Evolutionary conservation across 1,140 invertebrate genomes (phyloP).

Genomic region (Carcinoscorpius rotundicauda): DNA sequence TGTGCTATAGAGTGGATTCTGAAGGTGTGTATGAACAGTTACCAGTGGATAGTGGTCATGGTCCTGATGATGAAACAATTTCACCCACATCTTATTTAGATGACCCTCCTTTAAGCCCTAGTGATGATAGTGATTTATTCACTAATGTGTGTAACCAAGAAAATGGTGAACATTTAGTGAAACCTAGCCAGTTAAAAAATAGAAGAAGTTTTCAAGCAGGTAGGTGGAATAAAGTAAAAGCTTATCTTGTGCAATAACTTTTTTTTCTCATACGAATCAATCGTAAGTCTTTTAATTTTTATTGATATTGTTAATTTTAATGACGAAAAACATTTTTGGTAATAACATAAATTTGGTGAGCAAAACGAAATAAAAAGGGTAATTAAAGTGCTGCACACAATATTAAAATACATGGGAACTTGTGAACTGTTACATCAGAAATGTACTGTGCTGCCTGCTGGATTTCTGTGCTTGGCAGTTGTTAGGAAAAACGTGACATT

Average conservation of each 20-base stretch:
- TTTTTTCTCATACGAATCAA: not conserved
- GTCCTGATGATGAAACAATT: conserved; percentile 35
- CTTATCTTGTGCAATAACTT: not conserved
- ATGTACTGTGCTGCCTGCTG: too few relatives aligned
- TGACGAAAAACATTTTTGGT: too few relatives aligned
- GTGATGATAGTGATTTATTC: conserved; percentile 57
- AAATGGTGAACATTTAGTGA: conserved; percentile 39
- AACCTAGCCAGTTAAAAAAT: conserved; percentile 41
- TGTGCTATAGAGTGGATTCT: conserved; percentile 44
- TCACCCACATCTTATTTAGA: conserved; percentile 29
- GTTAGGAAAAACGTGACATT: too few relatives aligned
- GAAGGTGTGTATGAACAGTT: conserved; percentile 68
- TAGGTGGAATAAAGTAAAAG: conserved; percentile 18
- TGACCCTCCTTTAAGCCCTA: conserved; percentile 35
- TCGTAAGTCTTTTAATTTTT: too few relatives aligned
- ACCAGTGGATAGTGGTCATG: conserved; percentile 38
- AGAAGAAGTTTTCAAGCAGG: conserved; percentile 36
- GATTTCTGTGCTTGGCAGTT: too few relatives aligned
- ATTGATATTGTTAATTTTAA: too few relatives aligned
- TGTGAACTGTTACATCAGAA: too few relatives aligned
- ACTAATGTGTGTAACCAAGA: conserved; percentile 38
- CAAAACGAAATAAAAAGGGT: too few relatives aligned
- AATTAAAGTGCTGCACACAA: too few relatives aligned
- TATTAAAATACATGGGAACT: too few relatives aligned
- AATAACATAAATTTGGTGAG: too few relatives aligned